Conservation (phyloP, 2,113 vertebrate species). For the Orycteropus afer region DNA sequence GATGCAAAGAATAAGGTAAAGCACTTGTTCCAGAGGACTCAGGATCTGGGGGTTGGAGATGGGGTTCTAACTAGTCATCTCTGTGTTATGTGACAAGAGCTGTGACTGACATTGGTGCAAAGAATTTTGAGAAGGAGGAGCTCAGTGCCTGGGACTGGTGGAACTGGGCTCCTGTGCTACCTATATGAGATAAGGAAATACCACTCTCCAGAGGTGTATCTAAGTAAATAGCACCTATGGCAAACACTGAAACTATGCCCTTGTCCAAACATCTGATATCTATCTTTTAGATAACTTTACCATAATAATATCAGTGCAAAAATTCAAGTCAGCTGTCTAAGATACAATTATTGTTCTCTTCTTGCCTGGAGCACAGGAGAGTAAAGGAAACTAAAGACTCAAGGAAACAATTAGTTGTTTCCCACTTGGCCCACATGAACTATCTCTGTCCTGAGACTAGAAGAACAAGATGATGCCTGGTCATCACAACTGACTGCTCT, state of each 20-base stretch:
- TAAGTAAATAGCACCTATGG: too few species aligned
- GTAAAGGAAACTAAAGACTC: background rate
- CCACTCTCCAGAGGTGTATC: background rate
- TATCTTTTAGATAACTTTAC: too few species aligned
- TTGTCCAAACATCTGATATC: too few species aligned
- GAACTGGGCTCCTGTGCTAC: accelerated
- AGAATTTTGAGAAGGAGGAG: background rate
- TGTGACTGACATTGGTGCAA: background rate
- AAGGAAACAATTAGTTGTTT: too few species aligned
- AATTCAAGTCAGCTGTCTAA: background rate
- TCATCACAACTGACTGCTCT: background rate
- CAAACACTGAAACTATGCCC: too few species aligned
- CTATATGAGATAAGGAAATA: background rate
- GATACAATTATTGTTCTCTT: background rate
- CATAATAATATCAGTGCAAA: too few species aligned
- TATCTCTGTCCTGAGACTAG: background rate
- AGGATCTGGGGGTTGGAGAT: background rate
- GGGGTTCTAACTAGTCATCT: background rate
- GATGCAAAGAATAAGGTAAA: background rate
- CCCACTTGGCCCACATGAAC: background rate
- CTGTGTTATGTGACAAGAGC: background rate
- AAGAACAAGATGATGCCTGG: background rate
- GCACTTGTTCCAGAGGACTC: background rate
- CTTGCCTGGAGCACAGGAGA: background rate
- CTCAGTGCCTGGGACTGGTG: background rate